Evolutionary conservation across 2,888 invertebrate genomes (phyloP), one percentile per base, ranked within the genome.

Genomic region (Sussaba pulchella): DNA sequence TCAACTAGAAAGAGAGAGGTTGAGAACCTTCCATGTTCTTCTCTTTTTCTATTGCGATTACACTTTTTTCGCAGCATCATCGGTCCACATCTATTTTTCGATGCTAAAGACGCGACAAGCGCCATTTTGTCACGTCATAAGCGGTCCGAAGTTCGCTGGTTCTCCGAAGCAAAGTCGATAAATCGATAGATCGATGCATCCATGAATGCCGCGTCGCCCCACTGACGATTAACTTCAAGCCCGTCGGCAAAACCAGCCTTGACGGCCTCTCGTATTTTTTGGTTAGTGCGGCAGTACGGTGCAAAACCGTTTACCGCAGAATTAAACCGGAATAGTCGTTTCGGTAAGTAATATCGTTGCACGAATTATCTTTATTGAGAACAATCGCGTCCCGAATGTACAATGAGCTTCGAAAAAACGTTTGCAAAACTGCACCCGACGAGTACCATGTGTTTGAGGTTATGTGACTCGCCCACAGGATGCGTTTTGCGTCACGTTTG

Each of bases 241-340:
- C 31, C 4, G 31, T 31, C 31, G 6, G 2, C 31, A 31, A 5
- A 2, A 31, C 4, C 31, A 73, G 41, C 43, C 47, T 47, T 24
- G 67, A 69, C 17, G 57, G 36, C 31, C 63, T 78, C 69, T 63
- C 73, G 63, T 54, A 78, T 78, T 78, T n/a, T 78, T 67, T 43
- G 81, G 73, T 73, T 77, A 77, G 41, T 67, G 72, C 57, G 69
- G 61, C 43, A 59, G 63, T 57, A 50, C 59, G 69, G 69, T 54
- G 57, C 52, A 64, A 67, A 43, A 77, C 50, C 69, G 77, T 77
- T 66, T 50, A 50, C 36, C 50, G 43, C 59, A 59, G 17, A 57
- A 36, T 69, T 73, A 57, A 69, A 1, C 50, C 31, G 24, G 57
- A 74, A 73, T 59, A 74, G 69, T 45, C 47, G 39, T 70, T 57